These are phyloP conservation scores for Galago senegalensis DNA, from an alignment of 2,797 vertebrate genomes.

Conservation along the genomic window DNA sequence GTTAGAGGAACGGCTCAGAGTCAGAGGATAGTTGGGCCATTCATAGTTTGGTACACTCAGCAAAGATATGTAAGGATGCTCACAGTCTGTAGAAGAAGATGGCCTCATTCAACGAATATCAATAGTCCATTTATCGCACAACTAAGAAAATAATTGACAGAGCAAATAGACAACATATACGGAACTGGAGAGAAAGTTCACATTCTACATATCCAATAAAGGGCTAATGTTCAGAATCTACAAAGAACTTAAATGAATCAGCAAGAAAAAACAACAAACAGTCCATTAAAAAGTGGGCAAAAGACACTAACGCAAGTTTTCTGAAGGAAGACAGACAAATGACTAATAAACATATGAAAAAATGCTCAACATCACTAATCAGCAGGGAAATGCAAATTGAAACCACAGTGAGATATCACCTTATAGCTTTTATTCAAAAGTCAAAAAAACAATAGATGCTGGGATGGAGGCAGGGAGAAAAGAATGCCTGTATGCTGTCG, in stretches of 20 bases:
- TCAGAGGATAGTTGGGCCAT: not conserved
- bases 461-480: not conserved
- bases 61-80: not conserved
- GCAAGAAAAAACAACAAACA: not conserved
- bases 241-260: not conserved
- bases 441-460: not conserved
- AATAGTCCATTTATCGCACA: not conserved
- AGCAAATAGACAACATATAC: not conserved
- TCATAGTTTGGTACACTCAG: not conserved
- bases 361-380: not conserved
- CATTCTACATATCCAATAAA: not conserved
- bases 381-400: not conserved
- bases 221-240: not conserved
- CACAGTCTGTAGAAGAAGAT: not conserved
- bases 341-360: not conserved
- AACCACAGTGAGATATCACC: not conserved
- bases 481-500: not conserved
- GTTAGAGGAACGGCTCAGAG: not conserved
- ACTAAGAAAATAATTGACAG: not conserved
- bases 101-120: not conserved
- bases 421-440: not conserved
- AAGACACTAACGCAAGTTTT: not conserved
- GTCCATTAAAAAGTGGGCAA: not conserved
- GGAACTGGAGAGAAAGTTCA: not conserved
- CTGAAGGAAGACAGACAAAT: not conserved